phyloP scores from a whole-genome alignment of 2,888 invertebrate species.

The Coronaproctus castanopsis region DNA sequence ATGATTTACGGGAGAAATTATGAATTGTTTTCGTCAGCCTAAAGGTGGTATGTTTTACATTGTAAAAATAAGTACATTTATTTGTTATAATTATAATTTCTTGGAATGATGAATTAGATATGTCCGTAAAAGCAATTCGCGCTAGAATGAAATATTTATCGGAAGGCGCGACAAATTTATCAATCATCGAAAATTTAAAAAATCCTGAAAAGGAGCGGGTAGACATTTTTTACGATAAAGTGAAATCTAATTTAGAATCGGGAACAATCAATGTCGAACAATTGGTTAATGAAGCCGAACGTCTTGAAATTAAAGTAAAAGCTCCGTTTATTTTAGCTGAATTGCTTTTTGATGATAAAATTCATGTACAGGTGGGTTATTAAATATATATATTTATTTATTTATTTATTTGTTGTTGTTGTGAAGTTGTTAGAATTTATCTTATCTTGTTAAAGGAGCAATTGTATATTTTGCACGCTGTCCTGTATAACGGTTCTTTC shows the following conservation, averaged over 20 bases:
- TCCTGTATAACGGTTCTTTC: background rate
- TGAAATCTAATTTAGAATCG: slow-evolving; percentile 34
- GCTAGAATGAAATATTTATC: slow-evolving; percentile 79
- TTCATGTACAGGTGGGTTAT: slow-evolving; percentile 35
- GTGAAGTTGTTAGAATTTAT: too few species aligned
- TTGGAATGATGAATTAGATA: slow-evolving; percentile 87
- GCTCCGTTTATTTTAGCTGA: slow-evolving; percentile 85
- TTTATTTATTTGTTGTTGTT: too few species aligned
- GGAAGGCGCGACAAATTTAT: slow-evolving; percentile 82
- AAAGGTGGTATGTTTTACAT: background rate
- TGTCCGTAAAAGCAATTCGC: slow-evolving; percentile 81
- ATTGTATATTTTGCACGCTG: background rate
- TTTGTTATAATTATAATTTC: too few species aligned
- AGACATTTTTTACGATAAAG: slow-evolving; percentile 77
- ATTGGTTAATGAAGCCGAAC: slow-evolving; percentile 60
- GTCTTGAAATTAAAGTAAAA: slow-evolving; percentile 83
- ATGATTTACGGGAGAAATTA: background rate
- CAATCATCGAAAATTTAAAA: slow-evolving; percentile 84
- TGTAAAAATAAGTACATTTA: too few species aligned
- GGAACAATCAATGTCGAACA: slow-evolving; percentile 36
- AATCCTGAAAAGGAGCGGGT: slow-evolving; percentile 90
- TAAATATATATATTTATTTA: too few species aligned
- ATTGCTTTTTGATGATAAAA: slow-evolving; percentile 43
- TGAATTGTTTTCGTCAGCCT: background rate
- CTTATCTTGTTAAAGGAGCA: too few species aligned